A percentile compares a stretch with the other conserved stretches of the same genome.
Evolutionary conservation across 1,140 invertebrate species (phyloP).

Genomic region (Drosophila arawakana): DNA sequence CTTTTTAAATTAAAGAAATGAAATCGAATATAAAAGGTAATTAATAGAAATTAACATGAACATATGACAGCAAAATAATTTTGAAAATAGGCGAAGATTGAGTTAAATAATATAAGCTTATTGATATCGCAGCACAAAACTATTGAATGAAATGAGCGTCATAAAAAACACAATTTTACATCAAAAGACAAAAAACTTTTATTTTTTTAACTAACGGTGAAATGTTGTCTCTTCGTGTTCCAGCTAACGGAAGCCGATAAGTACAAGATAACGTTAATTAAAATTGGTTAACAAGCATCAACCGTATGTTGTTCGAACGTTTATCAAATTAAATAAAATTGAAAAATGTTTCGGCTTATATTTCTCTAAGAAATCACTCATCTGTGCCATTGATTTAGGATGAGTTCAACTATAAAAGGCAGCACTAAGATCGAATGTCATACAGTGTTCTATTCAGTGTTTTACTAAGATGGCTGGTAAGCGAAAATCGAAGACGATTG

Average conservation of each 20-base stretch:
- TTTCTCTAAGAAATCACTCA: slow-evolving; percentile 3
- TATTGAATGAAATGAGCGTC: too few species aligned
- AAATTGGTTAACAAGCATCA: slow-evolving; percentile 47
- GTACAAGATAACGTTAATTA: slow-evolving; percentile 60
- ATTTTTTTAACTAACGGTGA: too few species aligned
- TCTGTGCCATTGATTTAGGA: slow-evolving; percentile 2
- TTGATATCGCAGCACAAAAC: too few species aligned
- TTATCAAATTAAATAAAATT: slow-evolving; percentile 64
- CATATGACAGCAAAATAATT: too few species aligned
- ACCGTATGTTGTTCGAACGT: slow-evolving; percentile 21
- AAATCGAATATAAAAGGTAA: too few species aligned
- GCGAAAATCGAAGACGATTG: background rate
- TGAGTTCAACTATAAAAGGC: slow-evolving; percentile 37
- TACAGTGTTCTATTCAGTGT: slow-evolving; percentile 20
- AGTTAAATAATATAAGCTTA: too few species aligned
- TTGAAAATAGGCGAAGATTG: too few species aligned
- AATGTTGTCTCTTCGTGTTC: background rate
- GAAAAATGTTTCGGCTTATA: slow-evolving; percentile 38
- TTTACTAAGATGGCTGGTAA: slow-evolving; percentile 47
- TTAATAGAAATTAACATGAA: too few species aligned
- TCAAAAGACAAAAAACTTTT: too few species aligned
- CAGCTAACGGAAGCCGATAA: background rate
- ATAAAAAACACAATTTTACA: too few species aligned
- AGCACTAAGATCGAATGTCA: background rate
- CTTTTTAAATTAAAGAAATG: too few species aligned